Conservation (phyloP, 2,113 vertebrate genomes). For the Sinocyclocheilus grahami region DNA sequence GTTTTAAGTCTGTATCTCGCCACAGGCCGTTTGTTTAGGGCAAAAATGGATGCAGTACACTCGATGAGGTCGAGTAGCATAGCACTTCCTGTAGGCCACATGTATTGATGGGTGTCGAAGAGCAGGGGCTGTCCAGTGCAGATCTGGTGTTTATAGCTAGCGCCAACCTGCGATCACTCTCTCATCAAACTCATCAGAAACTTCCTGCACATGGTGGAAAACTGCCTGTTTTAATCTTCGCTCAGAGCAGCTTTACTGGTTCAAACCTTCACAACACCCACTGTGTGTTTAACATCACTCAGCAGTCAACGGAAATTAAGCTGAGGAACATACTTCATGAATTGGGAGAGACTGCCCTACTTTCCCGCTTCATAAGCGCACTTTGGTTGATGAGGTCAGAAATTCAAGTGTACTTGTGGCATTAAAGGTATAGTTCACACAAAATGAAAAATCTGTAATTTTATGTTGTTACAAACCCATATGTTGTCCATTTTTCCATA, state of each 20-base stretch:
- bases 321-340: constrained; percentile 64
- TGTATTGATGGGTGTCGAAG: constrained; percentile 40
- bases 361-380: constrained; percentile 51
- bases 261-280: constrained; percentile 73
- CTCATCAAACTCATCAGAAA: constrained; percentile 77
- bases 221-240: constrained; percentile 15
- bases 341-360: constrained; percentile 68
- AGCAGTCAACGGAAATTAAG: constrained; percentile 70
- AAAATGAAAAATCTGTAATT: background rate
- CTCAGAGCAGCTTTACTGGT: constrained; percentile 54
- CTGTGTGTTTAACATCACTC: constrained; percentile 75
- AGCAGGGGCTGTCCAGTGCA: constrained; percentile 52
- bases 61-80: background rate
- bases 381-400: constrained; percentile 36
- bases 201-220: constrained; percentile 71
- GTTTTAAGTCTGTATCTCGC: constrained; percentile 5
- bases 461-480: background rate
- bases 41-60: constrained; percentile 2
- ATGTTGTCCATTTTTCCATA: background rate
- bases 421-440: background rate
- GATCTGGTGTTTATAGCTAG: constrained; percentile 59
- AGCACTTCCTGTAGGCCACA: constrained; percentile 3
- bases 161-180: constrained; percentile 80
- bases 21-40: constrained; percentile 23
- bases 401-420: constrained; percentile 26